Base-by-base conservation (phyloP, 2,113 vertebrate genomes). In the Erythrocercus mccallii region DNA sequence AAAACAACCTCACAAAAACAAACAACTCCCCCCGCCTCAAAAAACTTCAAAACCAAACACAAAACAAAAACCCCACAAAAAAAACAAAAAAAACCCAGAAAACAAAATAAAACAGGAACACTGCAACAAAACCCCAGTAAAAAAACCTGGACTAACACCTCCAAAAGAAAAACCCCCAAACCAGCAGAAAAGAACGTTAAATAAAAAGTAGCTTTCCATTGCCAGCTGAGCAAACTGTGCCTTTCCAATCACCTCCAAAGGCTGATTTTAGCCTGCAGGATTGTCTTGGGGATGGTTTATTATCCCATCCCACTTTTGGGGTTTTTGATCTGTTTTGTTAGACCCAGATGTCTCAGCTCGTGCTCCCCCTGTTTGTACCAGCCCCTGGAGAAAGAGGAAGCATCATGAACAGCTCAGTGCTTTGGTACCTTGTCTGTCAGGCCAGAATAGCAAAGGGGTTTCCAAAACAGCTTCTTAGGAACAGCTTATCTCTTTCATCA, bases 381-480 rank as follows among this genome's bases (percentile, higher is more conserved):
- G 20, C 1, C 6, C 4, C 17, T 4, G 21, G 37, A 70, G 64
- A 38, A 42, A 47, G 14, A 79, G 25, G 53, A 85, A 12, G 17
- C 38, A 13, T 3, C 45, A 45, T 0, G 31, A 31, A 73, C 18
- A 79, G 62, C 37, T 79, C 22, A 4, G 28, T 81, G 51, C 24
- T 60, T 90, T 37, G 65, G n/a, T 31, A 42, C 10, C 4, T 13
- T 25, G 18, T 22, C 31, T 78, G 65, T 42, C 53, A 82, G 65
- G 16, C 31, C 87, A 86, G n/a, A 66, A 54, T 6, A 66, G 68
- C 56, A 58, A 33, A 81, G 42, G 18, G 13, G 11, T 8, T 71
- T 76, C 70, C 42, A 72, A 84, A 95, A 76, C 12, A 79, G 60
- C 71, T 66, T 83, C 88, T 66, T 25, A 23, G 50, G 68, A 81